Evolutionary conservation across 2,113 vertebrate species (phyloP), one percentile per base, ranked within the genome.

Genomic region (Tylochromis polylepis): DNA sequence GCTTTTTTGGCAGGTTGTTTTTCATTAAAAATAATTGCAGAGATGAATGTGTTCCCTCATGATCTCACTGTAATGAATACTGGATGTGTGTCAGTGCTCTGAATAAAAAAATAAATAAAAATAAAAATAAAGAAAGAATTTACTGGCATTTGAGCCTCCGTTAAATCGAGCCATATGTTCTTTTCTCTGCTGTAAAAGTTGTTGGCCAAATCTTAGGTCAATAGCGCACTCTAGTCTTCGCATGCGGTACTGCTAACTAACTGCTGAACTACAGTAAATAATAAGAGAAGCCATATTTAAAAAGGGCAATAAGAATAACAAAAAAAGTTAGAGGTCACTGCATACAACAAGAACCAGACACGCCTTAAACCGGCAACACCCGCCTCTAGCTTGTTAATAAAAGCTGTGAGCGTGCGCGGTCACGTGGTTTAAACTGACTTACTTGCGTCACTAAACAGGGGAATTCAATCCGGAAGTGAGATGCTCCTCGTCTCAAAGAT

Each of bases 391-490:
- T 51, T 51, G 70, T 51, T 57, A 46, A 80, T 20, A 56, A 31
- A 65, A 43, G 12, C 46, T 43, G n/a, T 20, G 11, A 8, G 24
- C 15, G 14, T 14, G 4, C 14, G 41, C 3, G 5, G 36, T 72
- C 59, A 94, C 81, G 88, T 94, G 58, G 59, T 15, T 29, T 3
- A 0, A 4, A 38, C 82, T 60, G 9, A 49, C 3, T 14, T 55
- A 24, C 27, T n/a, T 58, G 1, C 86, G 90, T 92, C 87, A 81
- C 67, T 11, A 20, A 59, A 62, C 88, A 88, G 75, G 80, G 70
- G 88, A 36, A 88, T 2, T 43, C 4, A 85, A 92, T 6, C 67
- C 90, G 95, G 95, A 95, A 94, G 90, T 90, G 43, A 85, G 70
- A 49, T 53, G 82, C 29, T 49, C 15, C 7, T 49, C 49, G 11